Conservation (phyloP, 2,797 vertebrate genomes). For the Micromesistius poutassou region DNA sequence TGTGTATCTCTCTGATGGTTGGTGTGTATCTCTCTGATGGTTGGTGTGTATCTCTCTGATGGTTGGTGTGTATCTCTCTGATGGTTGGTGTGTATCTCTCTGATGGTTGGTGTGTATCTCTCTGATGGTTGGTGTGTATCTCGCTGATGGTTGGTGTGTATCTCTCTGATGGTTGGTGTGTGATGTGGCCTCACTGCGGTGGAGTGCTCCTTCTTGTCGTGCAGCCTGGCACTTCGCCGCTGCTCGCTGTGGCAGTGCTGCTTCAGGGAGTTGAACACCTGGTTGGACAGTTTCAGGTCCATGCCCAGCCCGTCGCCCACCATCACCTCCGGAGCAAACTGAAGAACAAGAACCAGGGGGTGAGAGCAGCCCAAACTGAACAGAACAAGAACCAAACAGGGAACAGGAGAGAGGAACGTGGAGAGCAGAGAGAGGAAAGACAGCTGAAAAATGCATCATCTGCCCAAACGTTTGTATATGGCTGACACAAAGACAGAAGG, state of each 20-base stretch:
- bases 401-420: background rate
- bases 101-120: background rate
- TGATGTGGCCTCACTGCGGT: conserved; percentile 79
- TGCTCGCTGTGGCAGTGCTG: conserved; percentile 91
- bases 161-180: background rate
- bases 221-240: conserved; percentile 86
- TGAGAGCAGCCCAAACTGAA: too few relatives aligned
- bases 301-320: conserved; percentile 94
- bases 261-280: conserved; percentile 95
- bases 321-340: conserved; percentile 94
- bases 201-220: conserved; percentile 97
- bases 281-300: conserved; percentile 95
- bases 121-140: too few relatives aligned
- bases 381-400: background rate
- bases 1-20: too few relatives aligned
- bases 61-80: too few relatives aligned
- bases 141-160: background rate
- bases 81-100: too few relatives aligned
- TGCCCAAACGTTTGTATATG: background rate
- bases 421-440: background rate
- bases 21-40: too few relatives aligned
- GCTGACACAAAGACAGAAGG: background rate
- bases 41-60: too few relatives aligned
- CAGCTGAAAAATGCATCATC: too few relatives aligned
- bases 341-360: background rate